Evolutionary conservation across 2,888 invertebrate species (phyloP).

Genomic region (Microctonus brassicae): DNA sequence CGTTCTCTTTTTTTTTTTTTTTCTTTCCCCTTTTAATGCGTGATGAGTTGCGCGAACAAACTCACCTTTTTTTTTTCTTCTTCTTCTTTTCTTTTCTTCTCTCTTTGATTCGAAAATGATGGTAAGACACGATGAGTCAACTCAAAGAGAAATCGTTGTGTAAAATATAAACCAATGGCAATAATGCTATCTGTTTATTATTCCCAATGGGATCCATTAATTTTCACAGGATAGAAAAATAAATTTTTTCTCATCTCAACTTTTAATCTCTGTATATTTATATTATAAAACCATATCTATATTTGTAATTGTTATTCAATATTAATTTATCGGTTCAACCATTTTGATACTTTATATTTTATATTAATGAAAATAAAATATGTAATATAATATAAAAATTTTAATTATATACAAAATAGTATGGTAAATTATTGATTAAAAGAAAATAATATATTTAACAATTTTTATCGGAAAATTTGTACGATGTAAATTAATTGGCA

Average conservation of each 20-base stretch:
- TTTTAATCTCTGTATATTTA: no score
- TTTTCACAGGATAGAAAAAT: neutral
- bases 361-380: no score
- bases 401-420: no score
- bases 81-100: neutral
- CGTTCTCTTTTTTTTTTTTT: no score
- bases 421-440: no score
- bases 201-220: neutral
- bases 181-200: no score
- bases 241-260: neutral
- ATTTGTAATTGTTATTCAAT: neutral
- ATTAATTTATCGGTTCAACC: neutral
- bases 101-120: neutral
- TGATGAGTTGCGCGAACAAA: neutral
- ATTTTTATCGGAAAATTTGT: neutral
- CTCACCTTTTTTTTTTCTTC: neutral
- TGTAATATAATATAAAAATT: no score
- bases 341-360: no score
- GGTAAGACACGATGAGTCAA: conserved; percentile 16
- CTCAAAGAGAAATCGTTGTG: neutral
- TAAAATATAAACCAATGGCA: conserved; percentile 4
- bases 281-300: no score
- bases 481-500: neutral
- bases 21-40: neutral
- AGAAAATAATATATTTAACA: neutral